These are phyloP conservation scores for Pammene fasciana DNA, from an alignment of 2,888 invertebrate species.

Conservation along the genomic window DNA sequence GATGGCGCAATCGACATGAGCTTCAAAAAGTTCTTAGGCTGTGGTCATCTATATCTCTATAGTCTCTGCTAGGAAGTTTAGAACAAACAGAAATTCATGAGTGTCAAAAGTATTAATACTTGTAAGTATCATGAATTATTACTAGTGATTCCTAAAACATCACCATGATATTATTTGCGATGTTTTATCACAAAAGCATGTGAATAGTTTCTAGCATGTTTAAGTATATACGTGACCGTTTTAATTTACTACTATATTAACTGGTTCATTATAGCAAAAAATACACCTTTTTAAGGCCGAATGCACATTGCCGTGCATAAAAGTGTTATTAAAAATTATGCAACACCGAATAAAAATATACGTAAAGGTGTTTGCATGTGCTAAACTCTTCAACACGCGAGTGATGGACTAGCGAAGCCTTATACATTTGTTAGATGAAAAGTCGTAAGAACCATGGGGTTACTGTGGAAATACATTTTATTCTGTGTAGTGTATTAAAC, in stretches of 20 bases:
- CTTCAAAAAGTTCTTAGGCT: no score
- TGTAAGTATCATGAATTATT: no score
- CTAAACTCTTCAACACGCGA: constrained; percentile 36
- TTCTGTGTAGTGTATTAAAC: constrained; percentile 22
- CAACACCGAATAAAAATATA: constrained; percentile 21
- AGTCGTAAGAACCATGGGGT: constrained; percentile 3
- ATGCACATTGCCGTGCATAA: constrained; percentile 2
- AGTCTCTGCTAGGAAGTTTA: no score
- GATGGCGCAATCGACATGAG: no score
- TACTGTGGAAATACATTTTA: background rate
- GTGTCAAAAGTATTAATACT: no score
- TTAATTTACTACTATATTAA: background rate
- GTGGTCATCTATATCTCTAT: no score
- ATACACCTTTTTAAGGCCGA: background rate
- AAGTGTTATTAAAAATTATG: constrained; percentile 12
- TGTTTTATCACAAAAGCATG: background rate
- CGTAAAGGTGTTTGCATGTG: constrained; percentile 32
- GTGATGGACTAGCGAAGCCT: constrained; percentile 23
- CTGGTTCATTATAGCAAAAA: constrained; percentile 5
- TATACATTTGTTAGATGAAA: background rate
- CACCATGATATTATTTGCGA: no score
- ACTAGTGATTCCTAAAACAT: no score
- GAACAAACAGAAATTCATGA: no score
- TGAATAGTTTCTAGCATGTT: background rate
- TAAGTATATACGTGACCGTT: background rate